A percentile compares a stretch with the other conserved stretches of the same genome.
These are phyloP conservation scores for Echinarachnius parma DNA, from an alignment of 53 echinoderm and acorn worm genomes.

Conservation along the genomic window DNA sequence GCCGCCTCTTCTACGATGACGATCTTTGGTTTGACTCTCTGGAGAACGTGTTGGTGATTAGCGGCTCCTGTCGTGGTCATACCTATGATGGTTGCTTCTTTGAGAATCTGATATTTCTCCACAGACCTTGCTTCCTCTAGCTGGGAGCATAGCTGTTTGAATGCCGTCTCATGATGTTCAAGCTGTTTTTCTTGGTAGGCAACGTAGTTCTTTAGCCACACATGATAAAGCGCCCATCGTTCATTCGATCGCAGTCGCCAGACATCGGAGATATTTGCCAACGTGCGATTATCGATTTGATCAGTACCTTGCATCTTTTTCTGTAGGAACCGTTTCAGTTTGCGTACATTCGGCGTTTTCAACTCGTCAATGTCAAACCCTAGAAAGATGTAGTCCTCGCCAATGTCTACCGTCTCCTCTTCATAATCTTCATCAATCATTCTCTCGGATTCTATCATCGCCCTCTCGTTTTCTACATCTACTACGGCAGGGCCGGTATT, in stretches of 20 bases:
- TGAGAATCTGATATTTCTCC: constrained; percentile 36
- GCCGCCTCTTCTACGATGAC: constrained; percentile 92
- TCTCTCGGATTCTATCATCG: constrained; percentile 10
- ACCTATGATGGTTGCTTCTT: constrained; percentile 60
- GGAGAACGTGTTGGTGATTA: constrained; percentile 52
- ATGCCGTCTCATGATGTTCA: not conserved
- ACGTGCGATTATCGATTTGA: not conserved
- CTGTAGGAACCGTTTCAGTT: constrained; percentile 11
- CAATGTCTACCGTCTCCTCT: constrained; percentile 18
- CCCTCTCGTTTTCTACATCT: constrained; percentile 12
- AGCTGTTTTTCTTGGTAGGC: not conserved
- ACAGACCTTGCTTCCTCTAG: constrained; percentile 38
- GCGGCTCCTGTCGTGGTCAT: constrained; percentile 95
- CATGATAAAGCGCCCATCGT: constrained; percentile 61
- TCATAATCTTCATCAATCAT: constrained; percentile 55
- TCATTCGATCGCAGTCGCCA: constrained; percentile 34
- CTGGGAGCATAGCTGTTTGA: constrained; percentile 27
- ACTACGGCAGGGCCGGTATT: not conserved
- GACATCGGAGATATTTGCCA: constrained; percentile 9
- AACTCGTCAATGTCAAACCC: constrained; percentile 7
- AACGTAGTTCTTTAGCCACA: constrained; percentile 34
- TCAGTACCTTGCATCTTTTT: constrained; percentile 47
- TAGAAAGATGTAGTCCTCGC: constrained; percentile 16
- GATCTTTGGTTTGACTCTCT: constrained; percentile 57
- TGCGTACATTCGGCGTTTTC: not conserved